Conservation (phyloP, 1,140 invertebrate genomes). For the Drosophila carrolli region DNA sequence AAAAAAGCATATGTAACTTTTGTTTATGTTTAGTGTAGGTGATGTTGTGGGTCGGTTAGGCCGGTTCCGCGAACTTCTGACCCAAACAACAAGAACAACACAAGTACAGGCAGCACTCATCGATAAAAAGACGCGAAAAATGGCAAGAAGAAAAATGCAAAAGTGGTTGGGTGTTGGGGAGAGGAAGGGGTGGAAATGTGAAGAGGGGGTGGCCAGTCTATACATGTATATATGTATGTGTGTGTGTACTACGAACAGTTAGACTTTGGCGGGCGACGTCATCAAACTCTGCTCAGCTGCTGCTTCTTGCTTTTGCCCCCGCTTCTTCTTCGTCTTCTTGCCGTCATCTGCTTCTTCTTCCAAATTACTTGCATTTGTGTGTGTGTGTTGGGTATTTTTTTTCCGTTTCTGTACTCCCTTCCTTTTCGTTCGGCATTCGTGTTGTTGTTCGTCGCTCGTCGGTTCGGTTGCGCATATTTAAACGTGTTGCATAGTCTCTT, state of each 20-base stretch:
- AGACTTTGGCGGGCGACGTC: slow-evolving; percentile 54
- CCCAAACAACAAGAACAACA: slow-evolving; percentile 62
- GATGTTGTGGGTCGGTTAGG: slow-evolving; percentile 27
- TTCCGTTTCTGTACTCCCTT: slow-evolving; percentile 40
- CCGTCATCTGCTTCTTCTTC: slow-evolving; percentile 66
- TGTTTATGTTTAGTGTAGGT: slow-evolving; percentile 24
- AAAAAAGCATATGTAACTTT: neutral
- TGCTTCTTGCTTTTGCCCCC: slow-evolving; percentile 35
- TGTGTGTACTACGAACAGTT: slow-evolving; percentile 57
- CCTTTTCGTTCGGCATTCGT: slow-evolving; percentile 62
- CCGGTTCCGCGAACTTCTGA: slow-evolving; percentile 62
- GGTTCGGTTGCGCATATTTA: slow-evolving; percentile 82
- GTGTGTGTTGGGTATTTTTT: slow-evolving; percentile 38
- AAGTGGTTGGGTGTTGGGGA: neutral
- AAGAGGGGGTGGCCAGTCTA: slow-evolving; percentile 2
- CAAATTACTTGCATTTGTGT: slow-evolving; percentile 65
- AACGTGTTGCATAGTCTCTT: slow-evolving; percentile 81
- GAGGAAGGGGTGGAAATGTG: neutral
- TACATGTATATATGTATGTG: slow-evolving; percentile 8
- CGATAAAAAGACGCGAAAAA: slow-evolving; percentile 71
- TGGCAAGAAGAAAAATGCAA: slow-evolving; percentile 43
- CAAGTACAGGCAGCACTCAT: slow-evolving; percentile 35
- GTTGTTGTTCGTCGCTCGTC: slow-evolving; percentile 62
- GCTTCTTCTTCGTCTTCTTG: slow-evolving; percentile 30
- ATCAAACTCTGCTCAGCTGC: slow-evolving; percentile 65